Evolutionary conservation across 1,140 invertebrate genomes (phyloP).

Genomic region (Drosophila subobscura): DNA sequence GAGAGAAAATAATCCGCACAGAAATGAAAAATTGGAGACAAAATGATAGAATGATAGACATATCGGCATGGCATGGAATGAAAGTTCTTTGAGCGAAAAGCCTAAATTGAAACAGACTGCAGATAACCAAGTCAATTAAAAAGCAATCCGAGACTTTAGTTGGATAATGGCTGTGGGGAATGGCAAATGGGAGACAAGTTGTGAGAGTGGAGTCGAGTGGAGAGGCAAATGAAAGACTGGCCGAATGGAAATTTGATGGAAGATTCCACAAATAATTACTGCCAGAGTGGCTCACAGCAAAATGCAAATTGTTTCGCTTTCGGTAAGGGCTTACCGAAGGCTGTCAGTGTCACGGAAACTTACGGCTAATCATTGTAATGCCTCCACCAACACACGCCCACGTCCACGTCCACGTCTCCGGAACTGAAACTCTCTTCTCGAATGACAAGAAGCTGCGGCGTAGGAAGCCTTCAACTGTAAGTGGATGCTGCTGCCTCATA

Average conservation of each 20-base stretch:
- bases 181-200: not conserved
- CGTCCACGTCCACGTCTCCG: not conserved
- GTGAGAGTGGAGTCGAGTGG: conserved; percentile 1
- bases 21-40: conserved; percentile 32
- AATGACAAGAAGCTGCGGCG: conserved; percentile 37
- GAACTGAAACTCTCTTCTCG: conserved; percentile 23
- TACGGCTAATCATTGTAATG: conserved; percentile 56
- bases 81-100: conserved; percentile 31
- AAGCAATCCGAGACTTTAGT: conserved; percentile 36
- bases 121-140: conserved; percentile 49
- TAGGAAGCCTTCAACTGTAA: conserved; percentile 37
- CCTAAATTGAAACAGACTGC: conserved; percentile 38
- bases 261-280: conserved; percentile 25
- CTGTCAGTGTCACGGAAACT: conserved; percentile 67
- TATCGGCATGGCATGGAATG: conserved; percentile 24
- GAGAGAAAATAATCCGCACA: not conserved
- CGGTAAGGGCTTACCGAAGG: conserved; percentile 11
- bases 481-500: conserved; percentile 45
- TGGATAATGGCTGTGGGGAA: not conserved
- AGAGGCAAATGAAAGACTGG: conserved; percentile 5
- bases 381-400: not conserved
- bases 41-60: conserved; percentile 55
- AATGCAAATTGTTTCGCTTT: conserved; percentile 12
- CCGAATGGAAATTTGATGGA: conserved; percentile 37
- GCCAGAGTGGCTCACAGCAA: conserved; percentile 12